Evolutionary conservation across 2,113 vertebrate genomes (phyloP).

Genomic region (Clarias gariepinus): DNA sequence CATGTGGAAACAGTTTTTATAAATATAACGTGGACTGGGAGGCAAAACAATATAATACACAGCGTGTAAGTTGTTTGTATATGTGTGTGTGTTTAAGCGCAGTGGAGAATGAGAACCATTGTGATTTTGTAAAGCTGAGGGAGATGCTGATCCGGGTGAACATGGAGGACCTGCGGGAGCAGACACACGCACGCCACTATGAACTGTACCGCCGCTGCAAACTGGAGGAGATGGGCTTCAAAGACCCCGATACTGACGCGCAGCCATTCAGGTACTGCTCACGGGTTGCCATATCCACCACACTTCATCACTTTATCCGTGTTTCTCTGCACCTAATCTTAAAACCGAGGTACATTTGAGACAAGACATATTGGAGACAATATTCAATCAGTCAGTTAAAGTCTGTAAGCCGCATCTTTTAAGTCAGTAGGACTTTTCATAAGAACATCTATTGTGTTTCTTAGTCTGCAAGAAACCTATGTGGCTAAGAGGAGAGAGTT

Average conservation of each 20-base stretch:
- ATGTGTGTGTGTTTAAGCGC: slow-evolving; percentile 29
- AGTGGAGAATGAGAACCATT: slow-evolving; percentile 97
- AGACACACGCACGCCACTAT: slow-evolving; percentile 92
- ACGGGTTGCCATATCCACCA: background rate
- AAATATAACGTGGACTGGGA: background rate
- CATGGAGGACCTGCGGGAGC: slow-evolving; percentile 94
- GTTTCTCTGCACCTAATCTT: slow-evolving; percentile 11
- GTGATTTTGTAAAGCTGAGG: slow-evolving; percentile 94
- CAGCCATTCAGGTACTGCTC: slow-evolving; percentile 87
- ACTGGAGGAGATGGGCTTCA: slow-evolving; percentile 96
- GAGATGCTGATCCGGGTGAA: slow-evolving; percentile 96
- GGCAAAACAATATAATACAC: background rate
- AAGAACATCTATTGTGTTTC: background rate
- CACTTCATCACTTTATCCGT: background rate
- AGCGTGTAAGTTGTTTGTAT: slow-evolving; percentile 22
- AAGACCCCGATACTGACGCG: slow-evolving; percentile 87
- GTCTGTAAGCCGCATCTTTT: background rate
- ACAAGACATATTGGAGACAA: slow-evolving; percentile 32
- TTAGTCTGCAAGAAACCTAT: slow-evolving; percentile 53
- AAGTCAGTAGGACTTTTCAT: background rate
- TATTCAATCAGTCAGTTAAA: background rate
- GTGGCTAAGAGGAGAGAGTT: slow-evolving; percentile 54
- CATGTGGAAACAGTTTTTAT: background rate
- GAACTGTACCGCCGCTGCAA: slow-evolving; percentile 95
- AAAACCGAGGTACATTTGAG: slow-evolving; percentile 34